A percentile compares a stretch with the other conserved stretches of the same genome.
These are phyloP conservation scores for Atlantisia rogersi DNA, from an alignment of 2,113 vertebrate genomes.

Conservation along the genomic window DNA sequence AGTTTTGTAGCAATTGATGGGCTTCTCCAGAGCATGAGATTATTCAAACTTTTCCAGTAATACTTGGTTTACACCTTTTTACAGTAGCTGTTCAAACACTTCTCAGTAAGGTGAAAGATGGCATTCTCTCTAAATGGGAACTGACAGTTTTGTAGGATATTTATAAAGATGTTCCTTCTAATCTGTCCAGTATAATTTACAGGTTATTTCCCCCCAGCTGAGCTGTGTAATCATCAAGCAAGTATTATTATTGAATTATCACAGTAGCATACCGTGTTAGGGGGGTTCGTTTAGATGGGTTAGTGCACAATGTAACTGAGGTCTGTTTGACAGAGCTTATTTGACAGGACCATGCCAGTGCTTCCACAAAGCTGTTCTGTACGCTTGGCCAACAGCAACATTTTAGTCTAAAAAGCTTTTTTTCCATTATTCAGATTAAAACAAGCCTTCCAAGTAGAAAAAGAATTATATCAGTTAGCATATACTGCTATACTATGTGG, in stretches of 20 bases:
- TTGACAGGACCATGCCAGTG: background rate
- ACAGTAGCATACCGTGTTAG: background rate
- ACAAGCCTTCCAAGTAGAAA: background rate
- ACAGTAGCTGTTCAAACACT: background rate
- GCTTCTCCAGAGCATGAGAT: background rate
- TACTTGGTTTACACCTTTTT: background rate
- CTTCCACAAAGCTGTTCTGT: background rate
- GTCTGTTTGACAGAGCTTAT: background rate
- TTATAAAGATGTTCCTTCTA: slow-evolving; percentile 25
- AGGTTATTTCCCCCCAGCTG: slow-evolving; percentile 17
- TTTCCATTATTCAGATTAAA: slow-evolving; percentile 37
- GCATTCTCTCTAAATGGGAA: slow-evolving; percentile 10
- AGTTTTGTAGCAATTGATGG: background rate
- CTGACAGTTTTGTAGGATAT: background rate
- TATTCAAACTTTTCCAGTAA: background rate
- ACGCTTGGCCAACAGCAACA: background rate
- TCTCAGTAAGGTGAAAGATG: background rate
- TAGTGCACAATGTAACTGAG: background rate
- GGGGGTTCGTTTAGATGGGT: background rate
- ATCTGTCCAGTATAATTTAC: slow-evolving; percentile 20
- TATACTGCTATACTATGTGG: background rate
- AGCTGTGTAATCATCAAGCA: slow-evolving; percentile 9
- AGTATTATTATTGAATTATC: slow-evolving; percentile 31
- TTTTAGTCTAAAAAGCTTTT: background rate
- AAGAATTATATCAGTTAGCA: slow-evolving; percentile 3